A percentile compares a stretch with the other conserved stretches of the same genome.
These are phyloP conservation scores for Plestiodon gilberti DNA, from an alignment of 2,113 vertebrate species.

Conservation along the genomic window DNA sequence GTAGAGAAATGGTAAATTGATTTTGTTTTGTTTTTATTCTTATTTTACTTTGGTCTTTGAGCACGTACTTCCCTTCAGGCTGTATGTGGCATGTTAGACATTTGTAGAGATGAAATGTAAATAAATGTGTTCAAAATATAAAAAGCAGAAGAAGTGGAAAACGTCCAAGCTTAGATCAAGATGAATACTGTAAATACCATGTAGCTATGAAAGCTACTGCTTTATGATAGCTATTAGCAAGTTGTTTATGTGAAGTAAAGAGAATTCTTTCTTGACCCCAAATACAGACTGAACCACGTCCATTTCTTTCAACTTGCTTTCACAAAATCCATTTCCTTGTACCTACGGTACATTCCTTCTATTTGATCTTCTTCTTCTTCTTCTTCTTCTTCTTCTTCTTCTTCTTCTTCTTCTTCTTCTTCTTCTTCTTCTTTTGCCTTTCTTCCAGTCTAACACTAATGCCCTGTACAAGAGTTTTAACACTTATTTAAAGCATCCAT, in stretches of 20 bases:
- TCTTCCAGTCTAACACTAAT: not conserved
- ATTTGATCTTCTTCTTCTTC: not conserved
- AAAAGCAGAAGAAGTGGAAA: not conserved
- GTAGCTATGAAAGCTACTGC: not conserved
- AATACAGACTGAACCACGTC: too few relatives aligned
- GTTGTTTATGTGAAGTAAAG: not conserved
- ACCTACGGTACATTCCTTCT: not conserved
- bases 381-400: too few relatives aligned
- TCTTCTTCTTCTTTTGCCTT: not conserved
- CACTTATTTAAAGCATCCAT: too few relatives aligned
- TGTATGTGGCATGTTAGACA: not conserved
- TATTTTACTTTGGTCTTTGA: not conserved
- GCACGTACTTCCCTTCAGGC: not conserved
- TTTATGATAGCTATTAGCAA: not conserved
- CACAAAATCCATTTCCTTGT: not conserved
- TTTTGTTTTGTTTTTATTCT: not conserved
- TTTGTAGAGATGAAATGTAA: not conserved
- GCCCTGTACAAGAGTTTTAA: not conserved
- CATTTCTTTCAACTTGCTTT: not conserved
- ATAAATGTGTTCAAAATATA: not conserved
- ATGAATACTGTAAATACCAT: not conserved
- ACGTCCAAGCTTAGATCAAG: not conserved
- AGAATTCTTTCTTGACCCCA: not conserved
- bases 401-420: too few relatives aligned
- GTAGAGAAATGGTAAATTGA: not conserved